Evolutionary conservation across 2,888 invertebrate genomes (phyloP), one percentile per base, ranked within the genome.

Genomic region (Panopea generosa): DNA sequence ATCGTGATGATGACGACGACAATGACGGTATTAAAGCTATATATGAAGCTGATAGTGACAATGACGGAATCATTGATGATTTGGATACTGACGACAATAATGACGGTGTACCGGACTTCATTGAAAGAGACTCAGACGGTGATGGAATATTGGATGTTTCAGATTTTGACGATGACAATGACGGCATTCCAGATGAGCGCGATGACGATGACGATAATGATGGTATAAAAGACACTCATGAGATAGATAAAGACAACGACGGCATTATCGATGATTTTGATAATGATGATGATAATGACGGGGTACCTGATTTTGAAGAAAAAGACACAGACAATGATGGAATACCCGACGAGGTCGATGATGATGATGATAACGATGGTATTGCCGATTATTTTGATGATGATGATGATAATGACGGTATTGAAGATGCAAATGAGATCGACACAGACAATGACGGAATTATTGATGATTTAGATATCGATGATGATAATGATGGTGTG

Each of bases 401-500:
- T 29, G 83, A 86, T 56, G 49, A 38, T 16, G 87, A 90, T 77
- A 86, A 86, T 1, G 85, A 90, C 72, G 90, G 90, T 24, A 89
- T 91, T 27, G 87, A 85, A 0, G 90, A 90, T 71, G 43, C 86
- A 40, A 29, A 69, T 6, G 84, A 89, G 16, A 67, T 85, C 24
- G 90, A 88, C 60, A 55, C 63, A 29, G 88, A 89, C 75, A 90
- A 90, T 40, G 90, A 91, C 75, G 90, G 90, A 6, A 89, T 91
- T 33, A 90, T 89, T 9, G 90, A 90, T 74, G 49, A 83, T 52
- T 22, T 84, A 6, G 90, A 90, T 56, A 70, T 87, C 22, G 91
- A 90, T 71, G 86, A 78, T 52, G 91, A 92, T 78, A 86, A 87
- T 1, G 87, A 89, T 73, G 89, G 89, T 1, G 84, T 89, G 3